Evolutionary conservation across 2,888 invertebrate species (phyloP).

Genomic region (Anorthoa munda): DNA sequence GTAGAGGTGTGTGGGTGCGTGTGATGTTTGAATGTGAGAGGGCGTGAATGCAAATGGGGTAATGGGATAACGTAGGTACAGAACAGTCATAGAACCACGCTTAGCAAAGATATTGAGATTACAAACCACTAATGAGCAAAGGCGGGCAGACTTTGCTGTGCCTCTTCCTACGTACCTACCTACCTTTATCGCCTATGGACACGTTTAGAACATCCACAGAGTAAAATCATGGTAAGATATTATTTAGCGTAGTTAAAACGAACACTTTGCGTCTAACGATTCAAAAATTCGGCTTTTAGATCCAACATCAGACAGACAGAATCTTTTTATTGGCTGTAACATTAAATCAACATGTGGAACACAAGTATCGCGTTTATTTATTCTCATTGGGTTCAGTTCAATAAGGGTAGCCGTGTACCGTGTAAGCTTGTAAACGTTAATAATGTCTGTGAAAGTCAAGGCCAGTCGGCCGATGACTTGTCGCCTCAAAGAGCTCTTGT

Average conservation of each 20-base stretch:
- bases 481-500: conserved; percentile 21
- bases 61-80: too few relatives aligned
- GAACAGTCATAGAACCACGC: not conserved
- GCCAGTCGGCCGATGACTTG: conserved; percentile 63
- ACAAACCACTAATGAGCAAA: not conserved
- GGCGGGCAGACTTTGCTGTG: too few relatives aligned
- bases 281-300: not conserved
- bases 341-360: conserved; percentile 32
- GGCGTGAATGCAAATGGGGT: too few relatives aligned
- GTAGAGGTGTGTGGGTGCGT: too few relatives aligned
- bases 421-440: conserved; percentile 43
- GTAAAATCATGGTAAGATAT: not conserved
- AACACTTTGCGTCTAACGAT: not conserved
- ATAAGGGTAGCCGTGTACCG: conserved; percentile 39
- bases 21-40: too few relatives aligned
- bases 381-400: conserved; percentile 36
- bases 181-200: not conserved
- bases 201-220: not conserved
- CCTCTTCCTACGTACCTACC: not conserved
- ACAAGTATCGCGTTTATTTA: conserved; percentile 46
- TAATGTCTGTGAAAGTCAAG: conserved; percentile 65
- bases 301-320: not conserved
- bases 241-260: not conserved
- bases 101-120: not conserved
- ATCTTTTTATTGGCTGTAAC: conserved; percentile 12